Percentiles rank a stretch among this genome's conserved stretches.
Evolutionary conservation across 2,888 invertebrate genomes (phyloP).

Genomic region (Koerneria pararmatus): DNA sequence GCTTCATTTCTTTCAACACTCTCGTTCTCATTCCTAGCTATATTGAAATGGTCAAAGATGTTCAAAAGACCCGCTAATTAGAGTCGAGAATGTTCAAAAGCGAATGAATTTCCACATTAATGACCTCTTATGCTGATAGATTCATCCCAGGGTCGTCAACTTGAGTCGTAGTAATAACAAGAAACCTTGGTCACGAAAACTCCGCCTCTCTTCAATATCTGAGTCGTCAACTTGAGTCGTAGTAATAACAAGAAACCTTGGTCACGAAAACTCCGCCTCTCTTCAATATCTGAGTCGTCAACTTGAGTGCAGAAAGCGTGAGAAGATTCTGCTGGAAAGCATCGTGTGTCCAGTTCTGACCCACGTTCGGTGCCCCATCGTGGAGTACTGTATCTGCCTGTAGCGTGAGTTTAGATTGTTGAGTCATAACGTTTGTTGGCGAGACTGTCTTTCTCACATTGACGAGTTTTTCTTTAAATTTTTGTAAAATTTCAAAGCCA

Average conservation of each 20-base stretch:
- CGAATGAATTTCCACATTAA: no score
- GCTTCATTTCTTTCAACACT: background rate
- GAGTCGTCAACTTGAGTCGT: background rate
- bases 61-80: no score
- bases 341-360: conserved; percentile 90
- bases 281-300: conserved; percentile 82
- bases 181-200: conserved; percentile 96
- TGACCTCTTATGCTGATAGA: no score
- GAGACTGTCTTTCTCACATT: no score
- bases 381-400: conserved; percentile 93
- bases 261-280: conserved; percentile 95
- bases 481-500: no score
- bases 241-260: conserved; percentile 71
- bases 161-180: background rate
- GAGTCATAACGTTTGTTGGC: no score
- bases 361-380: conserved; percentile 97
- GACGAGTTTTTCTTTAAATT: no score
- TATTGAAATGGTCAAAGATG: background rate
- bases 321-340: conserved; percentile 78
- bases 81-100: no score
- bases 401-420: conserved; percentile 76
- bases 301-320: conserved; percentile 81
- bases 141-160: background rate
- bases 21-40: background rate
- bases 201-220: conserved; percentile 72